Evolutionary conservation across 2,888 invertebrate species (phyloP), one percentile per base, ranked within the genome.

Genomic region (Anthophora plumipes): DNA sequence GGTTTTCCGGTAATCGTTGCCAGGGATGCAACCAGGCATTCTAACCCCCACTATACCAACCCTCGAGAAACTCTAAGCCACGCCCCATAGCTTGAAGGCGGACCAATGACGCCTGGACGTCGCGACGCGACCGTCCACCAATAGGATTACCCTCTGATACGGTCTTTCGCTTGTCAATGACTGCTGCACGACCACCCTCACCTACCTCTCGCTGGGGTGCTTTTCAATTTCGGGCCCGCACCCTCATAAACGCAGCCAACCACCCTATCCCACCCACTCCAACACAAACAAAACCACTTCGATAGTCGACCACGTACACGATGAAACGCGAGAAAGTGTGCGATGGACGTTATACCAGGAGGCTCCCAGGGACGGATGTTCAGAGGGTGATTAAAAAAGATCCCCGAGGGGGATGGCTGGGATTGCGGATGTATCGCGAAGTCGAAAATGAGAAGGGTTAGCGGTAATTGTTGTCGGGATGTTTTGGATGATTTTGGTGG

Each of bases 91-190:
- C 81, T 82, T 85, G 82, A 63, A 75, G 78, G 82, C 85, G 88
- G 87, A 90, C 93, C 93, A 93, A 93, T 93, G 90, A 90, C 89
- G 88, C 82, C 86, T 78, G 90, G 89, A 93, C 89, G 87, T 91
- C 92, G 91, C 92, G 92, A 93, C 90, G 90, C 90, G 90, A 89
- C 91, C 91, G 89, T 92, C 92, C 92, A 91, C 93, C 93, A 93
- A 93, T 93, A 93, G 93, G 93, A 93, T 93, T 93, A 93, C 93
- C 92, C 91, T 93, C 93, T 93, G 93, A 93, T 92, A 91, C 93
- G 93, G 90, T 93, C 92, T 93, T 93, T 92, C 92, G 91, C 90
- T 91, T 92, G 92, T 92, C 91, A 90, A 90, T 89, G 90, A 92
- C 90, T 89, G 90, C 88, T 89, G 90, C 86, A 88, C 88, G 64